Evolutionary conservation across 1,140 invertebrate genomes (phyloP).

Genomic region (Drosophila nigromelanica): DNA sequence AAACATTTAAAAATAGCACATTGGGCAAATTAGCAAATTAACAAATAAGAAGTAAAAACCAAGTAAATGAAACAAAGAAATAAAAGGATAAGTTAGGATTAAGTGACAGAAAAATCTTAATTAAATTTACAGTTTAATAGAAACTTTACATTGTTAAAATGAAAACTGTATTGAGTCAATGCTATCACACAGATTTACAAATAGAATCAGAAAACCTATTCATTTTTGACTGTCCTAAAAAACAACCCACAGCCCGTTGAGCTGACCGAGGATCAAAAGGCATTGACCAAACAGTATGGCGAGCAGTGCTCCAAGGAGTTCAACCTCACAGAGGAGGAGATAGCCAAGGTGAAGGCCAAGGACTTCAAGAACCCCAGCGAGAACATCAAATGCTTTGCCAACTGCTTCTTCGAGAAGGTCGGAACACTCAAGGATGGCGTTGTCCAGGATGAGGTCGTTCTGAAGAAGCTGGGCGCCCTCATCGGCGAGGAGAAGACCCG

Average conservation of each 20-base stretch:
- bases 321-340: conserved; percentile 59
- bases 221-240: neutral
- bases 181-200: neutral
- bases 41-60: too few species aligned
- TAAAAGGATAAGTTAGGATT: too few species aligned
- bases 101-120: too few species aligned
- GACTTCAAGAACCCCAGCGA: conserved; percentile 67
- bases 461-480: conserved; percentile 53
- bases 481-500: conserved; percentile 73
- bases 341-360: conserved; percentile 62
- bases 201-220: neutral
- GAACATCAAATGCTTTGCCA: conserved; percentile 73
- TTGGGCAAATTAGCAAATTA: too few species aligned
- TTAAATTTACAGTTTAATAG: too few species aligned
- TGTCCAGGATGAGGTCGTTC: conserved; percentile 44
- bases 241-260: conserved; percentile 48
- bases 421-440: conserved; percentile 61
- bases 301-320: conserved; percentile 58
- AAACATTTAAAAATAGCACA: too few species aligned
- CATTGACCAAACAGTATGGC: conserved; percentile 55
- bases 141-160: too few species aligned
- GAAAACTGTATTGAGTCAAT: too few species aligned
- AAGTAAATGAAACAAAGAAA: too few species aligned
- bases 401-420: conserved; percentile 71
- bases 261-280: conserved; percentile 64